phyloP scores from a whole-genome alignment of 1,140 invertebrate genomes.

The Calliopsis andreniformis region DNA sequence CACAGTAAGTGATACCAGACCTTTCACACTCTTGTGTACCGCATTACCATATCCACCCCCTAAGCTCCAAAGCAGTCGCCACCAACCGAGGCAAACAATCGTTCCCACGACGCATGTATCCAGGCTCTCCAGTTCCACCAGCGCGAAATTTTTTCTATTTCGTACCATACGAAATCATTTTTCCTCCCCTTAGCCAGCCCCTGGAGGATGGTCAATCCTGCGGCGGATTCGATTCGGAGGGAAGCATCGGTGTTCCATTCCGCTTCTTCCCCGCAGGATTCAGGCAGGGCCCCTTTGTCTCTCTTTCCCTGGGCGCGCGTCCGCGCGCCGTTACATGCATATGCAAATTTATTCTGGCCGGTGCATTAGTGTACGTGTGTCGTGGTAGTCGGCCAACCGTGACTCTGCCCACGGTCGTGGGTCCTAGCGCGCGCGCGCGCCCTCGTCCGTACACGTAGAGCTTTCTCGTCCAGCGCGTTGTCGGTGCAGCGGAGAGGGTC shows the following conservation, averaged over 20 bases:
- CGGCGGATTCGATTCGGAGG: constrained; percentile 50
- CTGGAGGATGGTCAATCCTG: constrained; percentile 17
- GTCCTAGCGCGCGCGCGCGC: too few species aligned
- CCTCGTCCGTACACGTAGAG: constrained; percentile 1
- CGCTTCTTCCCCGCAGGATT: constrained; percentile 47
- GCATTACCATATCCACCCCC: too few species aligned
- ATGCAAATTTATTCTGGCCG: constrained; percentile 80
- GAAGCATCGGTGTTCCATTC: constrained; percentile 34
- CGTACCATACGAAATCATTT: constrained; percentile 5
- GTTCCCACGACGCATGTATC: too few species aligned
- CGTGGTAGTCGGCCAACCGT: constrained; percentile 30
- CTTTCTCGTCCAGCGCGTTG: constrained; percentile 45
- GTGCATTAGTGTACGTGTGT: constrained; percentile 73
- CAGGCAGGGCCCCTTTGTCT: constrained; percentile 22
- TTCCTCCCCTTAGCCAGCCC: not conserved
- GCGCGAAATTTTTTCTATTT: not conserved
- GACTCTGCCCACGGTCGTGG: not conserved
- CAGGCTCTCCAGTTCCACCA: too few species aligned
- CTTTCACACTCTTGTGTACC: too few species aligned
- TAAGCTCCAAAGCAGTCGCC: too few species aligned
- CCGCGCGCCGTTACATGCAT: constrained; percentile 78
- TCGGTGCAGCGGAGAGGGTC: constrained; percentile 70
- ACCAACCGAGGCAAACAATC: too few species aligned
- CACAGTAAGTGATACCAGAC: too few species aligned
- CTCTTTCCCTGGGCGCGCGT: constrained; percentile 43